Conservation (phyloP, 1,140 invertebrate genomes). For the Philaenus spumarius region DNA sequence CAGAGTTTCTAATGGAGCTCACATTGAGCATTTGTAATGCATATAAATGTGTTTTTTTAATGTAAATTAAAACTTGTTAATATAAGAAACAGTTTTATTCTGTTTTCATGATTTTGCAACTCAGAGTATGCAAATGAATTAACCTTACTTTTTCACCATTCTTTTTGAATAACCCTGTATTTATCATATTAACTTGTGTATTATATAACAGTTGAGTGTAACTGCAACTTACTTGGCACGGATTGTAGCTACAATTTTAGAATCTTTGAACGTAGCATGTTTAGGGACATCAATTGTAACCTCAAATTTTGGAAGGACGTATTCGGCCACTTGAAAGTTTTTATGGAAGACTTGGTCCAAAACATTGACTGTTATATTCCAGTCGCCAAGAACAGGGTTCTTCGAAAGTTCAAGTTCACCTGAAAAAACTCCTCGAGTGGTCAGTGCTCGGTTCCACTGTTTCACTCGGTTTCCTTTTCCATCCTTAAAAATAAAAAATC, state of each 20-base stretch:
- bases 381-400: constrained; percentile 84
- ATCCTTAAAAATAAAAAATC: no score
- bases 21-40: no score
- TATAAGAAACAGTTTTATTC: no score
- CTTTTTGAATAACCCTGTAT: no score
- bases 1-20: no score
- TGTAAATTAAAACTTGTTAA: no score
- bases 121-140: no score
- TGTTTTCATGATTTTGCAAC: no score
- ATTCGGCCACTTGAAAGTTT: constrained; percentile 77
- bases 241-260: constrained; percentile 66
- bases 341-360: constrained; percentile 59
- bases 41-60: no score
- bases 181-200: no score
- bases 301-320: constrained; percentile 89
- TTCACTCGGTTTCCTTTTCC: constrained; percentile 74
- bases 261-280: constrained; percentile 73
- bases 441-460: constrained; percentile 61
- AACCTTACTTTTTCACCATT: no score
- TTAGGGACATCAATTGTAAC: constrained; percentile 72
- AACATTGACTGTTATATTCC: constrained; percentile 68
- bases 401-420: constrained; percentile 72
- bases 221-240: constrained; percentile 66
- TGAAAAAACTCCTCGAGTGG: constrained; percentile 69
- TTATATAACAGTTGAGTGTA: no score